Conservation (phyloP, 2,888 invertebrate species). For the Sialis lutaria region DNA sequence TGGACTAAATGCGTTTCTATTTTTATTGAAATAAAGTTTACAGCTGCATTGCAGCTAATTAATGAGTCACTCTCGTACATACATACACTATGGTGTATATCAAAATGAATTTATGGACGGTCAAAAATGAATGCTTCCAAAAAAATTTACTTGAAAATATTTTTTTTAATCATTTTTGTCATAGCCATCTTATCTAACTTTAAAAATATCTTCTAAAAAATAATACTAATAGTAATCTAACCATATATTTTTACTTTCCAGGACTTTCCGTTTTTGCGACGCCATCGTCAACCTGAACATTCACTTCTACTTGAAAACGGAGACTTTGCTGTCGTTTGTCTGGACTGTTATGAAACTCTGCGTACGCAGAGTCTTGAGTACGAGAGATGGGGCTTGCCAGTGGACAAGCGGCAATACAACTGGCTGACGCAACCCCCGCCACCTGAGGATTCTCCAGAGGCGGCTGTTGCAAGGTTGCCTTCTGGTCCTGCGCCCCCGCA, state of each 20-base stretch:
- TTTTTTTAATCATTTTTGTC: neutral
- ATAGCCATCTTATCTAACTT: neutral
- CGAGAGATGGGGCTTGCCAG: slow-evolving; percentile 75
- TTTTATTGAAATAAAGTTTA: too few relatives aligned
- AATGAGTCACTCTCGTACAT: too few relatives aligned
- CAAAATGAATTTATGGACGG: too few relatives aligned
- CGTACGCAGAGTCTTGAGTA: slow-evolving; percentile 81
- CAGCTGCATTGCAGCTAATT: too few relatives aligned
- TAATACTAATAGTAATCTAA: slow-evolving; percentile 7
- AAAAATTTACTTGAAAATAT: neutral
- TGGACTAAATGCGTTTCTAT: too few relatives aligned
- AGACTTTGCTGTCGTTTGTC: slow-evolving; percentile 77
- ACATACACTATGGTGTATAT: too few relatives aligned
- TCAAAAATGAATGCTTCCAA: neutral
- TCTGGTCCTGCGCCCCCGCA: slow-evolving; percentile 41
- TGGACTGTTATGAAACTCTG: slow-evolving; percentile 84
- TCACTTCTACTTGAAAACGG: slow-evolving; percentile 75
- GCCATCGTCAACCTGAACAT: slow-evolving; percentile 71
- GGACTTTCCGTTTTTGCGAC: slow-evolving; percentile 75
- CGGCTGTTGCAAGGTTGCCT: slow-evolving; percentile 63
- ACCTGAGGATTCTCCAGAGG: slow-evolving; percentile 77
- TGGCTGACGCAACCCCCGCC: slow-evolving; percentile 89
- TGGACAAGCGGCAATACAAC: slow-evolving; percentile 82
- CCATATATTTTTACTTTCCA: slow-evolving; percentile 22
- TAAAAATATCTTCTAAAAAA: neutral